These are phyloP conservation scores for Diloba caeruleocephala DNA, from an alignment of 2,888 invertebrate genomes.

Conservation along the genomic window DNA sequence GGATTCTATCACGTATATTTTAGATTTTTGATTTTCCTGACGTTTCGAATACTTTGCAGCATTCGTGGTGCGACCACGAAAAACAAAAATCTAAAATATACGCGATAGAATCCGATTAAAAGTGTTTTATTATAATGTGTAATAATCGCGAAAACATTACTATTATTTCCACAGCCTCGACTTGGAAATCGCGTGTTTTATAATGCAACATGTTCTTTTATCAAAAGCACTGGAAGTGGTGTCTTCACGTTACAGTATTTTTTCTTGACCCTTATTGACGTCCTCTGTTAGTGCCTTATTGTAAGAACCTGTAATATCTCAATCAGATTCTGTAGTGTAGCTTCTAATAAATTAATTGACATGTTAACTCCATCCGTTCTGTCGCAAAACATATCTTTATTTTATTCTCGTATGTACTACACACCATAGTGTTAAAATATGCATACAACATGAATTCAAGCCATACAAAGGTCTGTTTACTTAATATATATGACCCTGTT, in stretches of 20 bases:
- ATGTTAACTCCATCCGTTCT: conserved; percentile 28
- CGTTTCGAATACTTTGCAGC: too few relatives aligned
- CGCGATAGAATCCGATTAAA: too few relatives aligned
- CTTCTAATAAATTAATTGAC: conserved; percentile 47
- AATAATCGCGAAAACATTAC: too few relatives aligned
- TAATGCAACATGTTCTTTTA: neutral
- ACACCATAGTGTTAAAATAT: conserved; percentile 31
- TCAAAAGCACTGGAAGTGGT: neutral
- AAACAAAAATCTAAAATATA: too few relatives aligned
- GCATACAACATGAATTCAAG: conserved; percentile 8
- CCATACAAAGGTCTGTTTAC: conserved; percentile 9
- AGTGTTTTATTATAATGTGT: too few relatives aligned
- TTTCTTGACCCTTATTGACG: neutral
- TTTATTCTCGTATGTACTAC: conserved; percentile 16
- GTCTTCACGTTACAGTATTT: neutral
- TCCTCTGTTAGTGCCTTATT: conserved; percentile 16
- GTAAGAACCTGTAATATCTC: conserved; percentile 17
- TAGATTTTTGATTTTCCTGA: too few relatives aligned
- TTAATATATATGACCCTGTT: neutral
- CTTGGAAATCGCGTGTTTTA: too few relatives aligned
- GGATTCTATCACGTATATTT: too few relatives aligned
- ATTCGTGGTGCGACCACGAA: too few relatives aligned
- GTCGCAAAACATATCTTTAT: conserved; percentile 10
- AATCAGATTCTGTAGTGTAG: conserved; percentile 33
- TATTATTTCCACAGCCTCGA: too few relatives aligned